Conservation (phyloP, 2,797 vertebrate species). For the Percopsis omiscomaycus region DNA sequence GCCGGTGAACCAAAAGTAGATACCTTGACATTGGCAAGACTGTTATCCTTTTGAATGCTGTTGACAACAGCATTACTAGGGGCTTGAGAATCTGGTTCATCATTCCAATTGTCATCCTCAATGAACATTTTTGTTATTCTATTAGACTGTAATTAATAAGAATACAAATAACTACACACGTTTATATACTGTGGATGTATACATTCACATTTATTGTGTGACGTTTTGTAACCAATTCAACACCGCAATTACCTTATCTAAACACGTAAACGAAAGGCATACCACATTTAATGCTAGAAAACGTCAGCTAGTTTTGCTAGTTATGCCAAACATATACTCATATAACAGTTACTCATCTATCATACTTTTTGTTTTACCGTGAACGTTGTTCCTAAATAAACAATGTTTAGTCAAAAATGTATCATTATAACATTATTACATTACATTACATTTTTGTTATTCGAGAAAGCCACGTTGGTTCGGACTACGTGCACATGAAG, state of each 20-base stretch:
- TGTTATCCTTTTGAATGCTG: background rate
- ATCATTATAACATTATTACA: background rate
- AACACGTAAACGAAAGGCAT: too few relatives aligned
- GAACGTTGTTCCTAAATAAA: background rate
- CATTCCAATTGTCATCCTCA: conserved; percentile 78
- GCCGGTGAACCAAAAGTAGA: background rate
- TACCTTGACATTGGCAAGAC: conserved; percentile 48
- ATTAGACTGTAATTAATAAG: background rate
- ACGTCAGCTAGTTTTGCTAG: too few relatives aligned
- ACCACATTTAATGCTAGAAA: too few relatives aligned
- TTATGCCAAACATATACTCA: too few relatives aligned
- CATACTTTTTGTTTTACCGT: too few relatives aligned
- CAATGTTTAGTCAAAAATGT: background rate
- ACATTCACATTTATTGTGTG: too few relatives aligned
- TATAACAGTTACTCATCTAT: too few relatives aligned
- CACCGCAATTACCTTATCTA: too few relatives aligned
- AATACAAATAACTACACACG: background rate
- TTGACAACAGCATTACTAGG: conserved; percentile 22
- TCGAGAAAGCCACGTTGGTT: background rate
- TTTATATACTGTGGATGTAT: too few relatives aligned
- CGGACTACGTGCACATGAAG: background rate
- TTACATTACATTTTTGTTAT: background rate
- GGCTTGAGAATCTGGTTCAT: conserved; percentile 50
- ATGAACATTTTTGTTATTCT: conserved; percentile 72
- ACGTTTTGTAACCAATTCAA: too few relatives aligned